Evolutionary conservation across 2,888 invertebrate genomes (phyloP).

Genomic region (Prenolepis imparis): DNA sequence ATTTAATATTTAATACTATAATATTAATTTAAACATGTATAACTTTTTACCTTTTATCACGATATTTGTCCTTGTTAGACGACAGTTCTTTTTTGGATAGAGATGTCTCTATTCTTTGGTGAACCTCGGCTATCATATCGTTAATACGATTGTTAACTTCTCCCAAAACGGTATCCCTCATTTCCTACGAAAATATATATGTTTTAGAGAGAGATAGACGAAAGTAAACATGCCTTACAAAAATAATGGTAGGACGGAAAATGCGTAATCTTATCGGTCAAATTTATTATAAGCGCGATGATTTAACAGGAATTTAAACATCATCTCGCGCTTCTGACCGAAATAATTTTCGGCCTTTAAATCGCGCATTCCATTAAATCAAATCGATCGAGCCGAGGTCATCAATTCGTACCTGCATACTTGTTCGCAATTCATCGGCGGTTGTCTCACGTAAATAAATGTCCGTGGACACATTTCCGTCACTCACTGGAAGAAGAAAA

Average conservation of each 20-base stretch:
- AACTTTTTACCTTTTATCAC: conserved; percentile 64
- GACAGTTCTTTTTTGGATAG: conserved; percentile 1
- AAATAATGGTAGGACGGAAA: not conserved
- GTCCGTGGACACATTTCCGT: not conserved
- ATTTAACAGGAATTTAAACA: too few species aligned
- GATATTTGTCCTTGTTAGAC: conserved; percentile 58
- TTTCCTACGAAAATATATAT: conserved; percentile 66
- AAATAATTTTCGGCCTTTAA: not conserved
- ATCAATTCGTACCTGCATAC: conserved; percentile 73
- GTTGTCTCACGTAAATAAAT: conserved; percentile 55
- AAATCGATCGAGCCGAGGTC: not conserved
- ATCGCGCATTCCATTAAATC: conserved; percentile 30
- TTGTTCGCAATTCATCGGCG: conserved; percentile 66
- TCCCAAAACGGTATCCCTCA: conserved; percentile 71
- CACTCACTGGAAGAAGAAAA: conserved; percentile 11
- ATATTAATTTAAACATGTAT: not conserved
- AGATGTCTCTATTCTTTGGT: conserved; percentile 58
- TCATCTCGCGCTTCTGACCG: not conserved
- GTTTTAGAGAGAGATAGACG: not conserved
- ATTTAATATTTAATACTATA: too few species aligned
- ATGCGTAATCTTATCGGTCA: not conserved
- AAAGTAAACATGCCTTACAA: not conserved
- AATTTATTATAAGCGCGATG: not conserved
- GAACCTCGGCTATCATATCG: conserved; percentile 74
- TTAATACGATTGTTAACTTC: conserved; percentile 72